Percentiles rank a stretch among this genome's conserved stretches.
Conservation (phyloP, 2,888 invertebrate genomes). For the Sphinx pinastri region DNA sequence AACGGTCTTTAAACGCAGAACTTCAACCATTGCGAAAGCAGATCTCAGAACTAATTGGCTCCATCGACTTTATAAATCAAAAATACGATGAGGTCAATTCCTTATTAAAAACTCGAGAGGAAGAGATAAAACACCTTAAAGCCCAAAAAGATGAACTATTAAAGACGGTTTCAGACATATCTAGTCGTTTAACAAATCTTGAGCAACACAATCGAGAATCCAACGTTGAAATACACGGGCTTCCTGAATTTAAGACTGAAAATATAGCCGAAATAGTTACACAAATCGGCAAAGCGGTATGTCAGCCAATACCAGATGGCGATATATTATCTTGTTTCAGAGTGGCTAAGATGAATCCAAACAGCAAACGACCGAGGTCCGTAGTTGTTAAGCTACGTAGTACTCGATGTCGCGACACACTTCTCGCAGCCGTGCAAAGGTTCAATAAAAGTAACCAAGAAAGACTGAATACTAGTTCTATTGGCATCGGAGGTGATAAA, state of each 20-base stretch:
- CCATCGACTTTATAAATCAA: neutral
- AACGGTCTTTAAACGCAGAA: neutral
- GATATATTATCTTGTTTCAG: neutral
- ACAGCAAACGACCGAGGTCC: neutral
- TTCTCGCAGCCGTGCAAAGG: neutral
- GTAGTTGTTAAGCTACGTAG: no score
- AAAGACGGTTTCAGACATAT: neutral
- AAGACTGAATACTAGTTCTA: neutral
- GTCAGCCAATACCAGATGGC: neutral
- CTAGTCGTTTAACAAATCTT: neutral
- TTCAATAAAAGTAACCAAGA: neutral
- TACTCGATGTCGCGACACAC: neutral
- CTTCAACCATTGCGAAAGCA: neutral
- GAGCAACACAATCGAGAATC: neutral
- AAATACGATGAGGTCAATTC: neutral
- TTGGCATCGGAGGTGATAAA: no score
- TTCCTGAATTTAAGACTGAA: neutral
- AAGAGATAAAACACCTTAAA: neutral
- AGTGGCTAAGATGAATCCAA: neutral
- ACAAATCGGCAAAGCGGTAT: no score
- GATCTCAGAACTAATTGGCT: neutral
- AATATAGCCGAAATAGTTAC: neutral
- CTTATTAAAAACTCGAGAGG: neutral
- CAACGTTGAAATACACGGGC: neutral
- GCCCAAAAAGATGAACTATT: neutral